Conservation (phyloP, 2,113 vertebrate species). For the Thamnaconus septentrionalis region DNA sequence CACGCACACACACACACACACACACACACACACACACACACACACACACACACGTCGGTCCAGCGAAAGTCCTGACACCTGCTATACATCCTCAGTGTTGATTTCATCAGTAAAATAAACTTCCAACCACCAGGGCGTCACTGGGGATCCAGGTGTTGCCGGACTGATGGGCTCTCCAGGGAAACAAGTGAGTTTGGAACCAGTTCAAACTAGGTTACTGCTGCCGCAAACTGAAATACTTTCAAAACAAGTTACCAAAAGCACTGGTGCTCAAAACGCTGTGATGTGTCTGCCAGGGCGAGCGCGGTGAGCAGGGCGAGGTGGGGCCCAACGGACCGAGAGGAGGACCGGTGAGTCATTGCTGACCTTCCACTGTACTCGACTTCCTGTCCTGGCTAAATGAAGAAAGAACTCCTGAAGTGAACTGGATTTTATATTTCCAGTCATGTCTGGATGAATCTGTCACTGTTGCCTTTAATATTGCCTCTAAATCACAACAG, state of each 20-base stretch:
- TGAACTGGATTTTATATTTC: neutral
- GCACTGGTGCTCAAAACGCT: neutral
- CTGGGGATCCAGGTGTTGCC: conserved; percentile 81
- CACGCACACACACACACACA: neutral
- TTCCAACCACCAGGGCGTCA: conserved; percentile 76
- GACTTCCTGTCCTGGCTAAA: neutral
- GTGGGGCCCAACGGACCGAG: conserved; percentile 83
- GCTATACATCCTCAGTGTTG: no score
- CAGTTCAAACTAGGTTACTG: neutral
- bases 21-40: neutral
- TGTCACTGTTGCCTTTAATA: no score
- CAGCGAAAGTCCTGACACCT: neutral
- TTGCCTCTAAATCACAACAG: no score
- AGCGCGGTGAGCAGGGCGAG: conserved; percentile 87
- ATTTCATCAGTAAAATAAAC: neutral
- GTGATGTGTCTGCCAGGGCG: conserved; percentile 77
- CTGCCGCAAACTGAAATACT: neutral
- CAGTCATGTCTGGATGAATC: no score
- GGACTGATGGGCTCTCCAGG: conserved; percentile 90
- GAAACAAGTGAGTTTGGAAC: conserved; percentile 81
- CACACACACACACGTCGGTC: neutral
- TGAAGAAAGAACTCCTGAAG: neutral
- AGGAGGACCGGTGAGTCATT: conserved; percentile 88
- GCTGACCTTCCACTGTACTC: neutral
- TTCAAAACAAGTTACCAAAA: neutral